A percentile compares a stretch with the other conserved stretches of the same genome.
Evolutionary conservation across 2,888 invertebrate species (phyloP).

Genomic region (Coenonympha glycerion): DNA sequence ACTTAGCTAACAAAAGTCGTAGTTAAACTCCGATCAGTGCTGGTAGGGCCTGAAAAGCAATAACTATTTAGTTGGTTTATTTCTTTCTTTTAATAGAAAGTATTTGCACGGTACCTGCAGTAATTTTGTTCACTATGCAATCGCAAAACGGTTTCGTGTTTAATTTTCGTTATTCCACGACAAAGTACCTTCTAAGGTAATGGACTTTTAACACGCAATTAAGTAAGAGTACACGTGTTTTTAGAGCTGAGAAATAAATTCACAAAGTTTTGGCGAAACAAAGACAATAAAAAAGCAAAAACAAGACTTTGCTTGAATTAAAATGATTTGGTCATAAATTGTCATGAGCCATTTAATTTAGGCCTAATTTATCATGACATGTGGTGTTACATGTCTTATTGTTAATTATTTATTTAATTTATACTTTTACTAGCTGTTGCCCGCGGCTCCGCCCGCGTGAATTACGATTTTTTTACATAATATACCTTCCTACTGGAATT

Average conservation of each 20-base stretch:
- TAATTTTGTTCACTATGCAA: conserved; percentile 17
- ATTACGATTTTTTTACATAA: too few relatives aligned
- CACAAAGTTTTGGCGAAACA: not conserved
- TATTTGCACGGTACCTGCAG: conserved; percentile 23
- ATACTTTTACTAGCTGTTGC: too few relatives aligned
- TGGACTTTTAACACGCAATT: conserved; percentile 18
- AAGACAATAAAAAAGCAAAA: too few relatives aligned
- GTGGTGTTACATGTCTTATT: not conserved
- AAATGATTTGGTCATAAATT: not conserved
- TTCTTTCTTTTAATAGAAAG: conserved; percentile 4
- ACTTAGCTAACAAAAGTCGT: too few relatives aligned
- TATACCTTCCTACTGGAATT: too few relatives aligned
- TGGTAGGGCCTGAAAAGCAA: conserved; percentile 1
- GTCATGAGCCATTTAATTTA: not conserved
- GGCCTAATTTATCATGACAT: not conserved
- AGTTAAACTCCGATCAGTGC: not conserved
- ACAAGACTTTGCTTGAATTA: not conserved
- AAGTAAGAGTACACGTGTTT: not conserved
- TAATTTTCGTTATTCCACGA: conserved; percentile 22
- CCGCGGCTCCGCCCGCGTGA: too few relatives aligned
- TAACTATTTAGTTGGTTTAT: conserved; percentile 5
- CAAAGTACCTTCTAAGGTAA: conserved; percentile 13
- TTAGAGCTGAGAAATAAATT: not conserved
- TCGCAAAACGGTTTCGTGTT: conserved; percentile 18
- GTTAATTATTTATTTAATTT: too few relatives aligned